Evolutionary conservation across 1,140 invertebrate genomes (phyloP).

Genomic region (Drosophila kepulauana): DNA sequence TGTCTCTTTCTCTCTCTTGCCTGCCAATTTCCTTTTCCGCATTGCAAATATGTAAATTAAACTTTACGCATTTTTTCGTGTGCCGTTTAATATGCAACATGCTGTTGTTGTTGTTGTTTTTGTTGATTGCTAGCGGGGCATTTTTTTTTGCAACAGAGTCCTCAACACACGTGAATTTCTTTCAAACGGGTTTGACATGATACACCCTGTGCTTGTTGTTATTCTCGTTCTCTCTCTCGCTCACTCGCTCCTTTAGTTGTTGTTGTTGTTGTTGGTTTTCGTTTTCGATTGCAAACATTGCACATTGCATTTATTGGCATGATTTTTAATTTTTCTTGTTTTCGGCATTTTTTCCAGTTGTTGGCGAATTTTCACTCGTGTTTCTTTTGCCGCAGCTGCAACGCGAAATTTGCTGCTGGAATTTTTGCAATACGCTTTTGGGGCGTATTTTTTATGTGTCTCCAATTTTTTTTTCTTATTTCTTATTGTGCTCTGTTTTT

Average conservation of each 20-base stretch:
- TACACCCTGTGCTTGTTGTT: constrained; percentile 37
- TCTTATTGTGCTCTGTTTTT: constrained; percentile 1
- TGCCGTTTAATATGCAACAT: constrained; percentile 65
- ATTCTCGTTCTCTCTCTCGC: constrained; percentile 65
- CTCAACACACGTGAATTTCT: constrained; percentile 77
- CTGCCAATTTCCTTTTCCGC: constrained; percentile 45
- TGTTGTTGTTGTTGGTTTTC: constrained; percentile 36
- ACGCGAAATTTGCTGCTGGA: constrained; percentile 18
- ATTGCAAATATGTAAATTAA: constrained; percentile 72
- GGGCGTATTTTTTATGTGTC: neutral
- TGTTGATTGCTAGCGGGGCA: constrained; percentile 59
- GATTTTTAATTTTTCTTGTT: constrained; percentile 13
- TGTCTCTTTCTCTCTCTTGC: neutral
- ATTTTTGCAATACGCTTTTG: constrained; percentile 41
- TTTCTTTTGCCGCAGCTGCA: constrained; percentile 38
- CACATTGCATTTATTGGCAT: constrained; percentile 66
- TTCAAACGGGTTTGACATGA: constrained; percentile 73
- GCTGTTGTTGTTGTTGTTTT: constrained; percentile 30
- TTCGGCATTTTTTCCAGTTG: constrained; percentile 27
- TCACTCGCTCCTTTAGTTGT: neutral
- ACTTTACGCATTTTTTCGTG: constrained; percentile 60
- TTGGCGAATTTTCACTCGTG: constrained; percentile 28
- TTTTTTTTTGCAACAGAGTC: constrained; percentile 42
- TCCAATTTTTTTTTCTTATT: neutral
- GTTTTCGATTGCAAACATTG: constrained; percentile 34